phyloP scores from a whole-genome alignment of 2,888 invertebrate genomes.

The Amiota communis region DNA sequence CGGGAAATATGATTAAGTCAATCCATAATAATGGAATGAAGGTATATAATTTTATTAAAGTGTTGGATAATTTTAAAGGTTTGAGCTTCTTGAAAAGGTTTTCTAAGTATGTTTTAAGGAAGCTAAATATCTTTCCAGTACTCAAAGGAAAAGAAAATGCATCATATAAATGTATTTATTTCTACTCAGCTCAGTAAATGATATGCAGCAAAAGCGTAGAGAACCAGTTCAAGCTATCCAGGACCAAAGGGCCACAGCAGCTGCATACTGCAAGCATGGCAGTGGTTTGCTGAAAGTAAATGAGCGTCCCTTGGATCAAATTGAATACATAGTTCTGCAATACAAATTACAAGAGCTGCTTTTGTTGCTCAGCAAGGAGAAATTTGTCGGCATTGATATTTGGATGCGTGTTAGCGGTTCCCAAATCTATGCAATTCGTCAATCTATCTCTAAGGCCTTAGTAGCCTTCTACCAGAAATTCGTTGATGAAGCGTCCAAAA shows the following conservation, averaged over 20 bases:
- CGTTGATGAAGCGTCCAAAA: conserved; percentile 99
- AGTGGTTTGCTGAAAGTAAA: conserved; percentile 95
- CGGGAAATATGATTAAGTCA: too few relatives aligned
- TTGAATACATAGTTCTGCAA: conserved; percentile 96
- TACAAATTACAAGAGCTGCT: conserved; percentile 96
- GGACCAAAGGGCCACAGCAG: conserved; percentile 99
- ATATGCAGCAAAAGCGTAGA: too few relatives aligned
- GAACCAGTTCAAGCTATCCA: conserved; percentile 95
- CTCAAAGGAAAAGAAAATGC: too few relatives aligned
- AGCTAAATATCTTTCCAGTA: too few relatives aligned
- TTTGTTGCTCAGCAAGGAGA: conserved; percentile 91
- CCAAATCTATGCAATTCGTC: conserved; percentile 98
- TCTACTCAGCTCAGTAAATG: too few relatives aligned
- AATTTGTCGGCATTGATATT: conserved; percentile 97
- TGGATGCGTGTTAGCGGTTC: conserved; percentile 97
- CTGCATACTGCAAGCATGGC: conserved; percentile 98
- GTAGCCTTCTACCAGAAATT: conserved; percentile 99
- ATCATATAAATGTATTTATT: too few relatives aligned
- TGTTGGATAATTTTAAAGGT: too few relatives aligned
- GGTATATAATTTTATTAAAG: too few relatives aligned
- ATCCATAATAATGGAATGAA: too few relatives aligned
- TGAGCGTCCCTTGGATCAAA: conserved; percentile 95
- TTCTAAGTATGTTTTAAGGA: too few relatives aligned
- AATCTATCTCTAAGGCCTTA: conserved; percentile 97
- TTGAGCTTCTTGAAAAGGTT: too few relatives aligned